Base-by-base conservation (phyloP, 2,113 vertebrate genomes). In the Acrocephalus arundinaceus region DNA sequence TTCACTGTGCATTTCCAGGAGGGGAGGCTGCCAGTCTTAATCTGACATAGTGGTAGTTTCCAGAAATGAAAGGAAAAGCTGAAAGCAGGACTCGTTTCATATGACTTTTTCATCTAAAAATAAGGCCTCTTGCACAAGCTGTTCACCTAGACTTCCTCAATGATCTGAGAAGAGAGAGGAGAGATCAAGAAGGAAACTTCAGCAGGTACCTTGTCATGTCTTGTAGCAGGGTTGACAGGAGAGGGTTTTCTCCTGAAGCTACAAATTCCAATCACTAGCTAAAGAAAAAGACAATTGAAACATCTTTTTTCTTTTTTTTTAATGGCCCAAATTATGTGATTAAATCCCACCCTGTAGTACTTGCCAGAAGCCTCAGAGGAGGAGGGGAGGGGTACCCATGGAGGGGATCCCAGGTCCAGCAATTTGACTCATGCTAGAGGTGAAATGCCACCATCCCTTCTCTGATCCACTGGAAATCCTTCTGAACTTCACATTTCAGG, bases 41-140 rank as follows among this genome's bases (percentile, higher is more conserved):
- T 91, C 51, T 87, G 52, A 85, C 68, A 59, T 33, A 80, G 63
- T 35, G 46, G 72, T 77, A 80, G 68, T 92, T 83, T 88, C 76
- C 94, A 92, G 79, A 86, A 92, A 93, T 88, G 59, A 94, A 93
- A 93, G 72, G 51, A 81, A 88, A 67, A 83, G 24, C 62, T 82
- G 52, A 49, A 93, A 90, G 74, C 2, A 3, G 33, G 35, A 74
- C 84, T 93, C 1, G 0, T 92, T 94, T 88, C 59, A 74, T 85
- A 23, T 73, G 82, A 66, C 46, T 39, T 94, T 92, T 92, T 94
- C 4, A 90, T 94, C 79, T 92, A 55, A 97, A 95, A 92, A 77
- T 85, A 62, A 85, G 31, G 85, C 31, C 33, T 88, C 55, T 92
- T 74, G 31, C 39, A 62, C 58, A 94, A 73, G 49, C 65, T 88